Evolutionary conservation across 2,113 vertebrate genomes (phyloP), one percentile per base, ranked within the genome.

Genomic region (Phoxinus phoxinus): DNA sequence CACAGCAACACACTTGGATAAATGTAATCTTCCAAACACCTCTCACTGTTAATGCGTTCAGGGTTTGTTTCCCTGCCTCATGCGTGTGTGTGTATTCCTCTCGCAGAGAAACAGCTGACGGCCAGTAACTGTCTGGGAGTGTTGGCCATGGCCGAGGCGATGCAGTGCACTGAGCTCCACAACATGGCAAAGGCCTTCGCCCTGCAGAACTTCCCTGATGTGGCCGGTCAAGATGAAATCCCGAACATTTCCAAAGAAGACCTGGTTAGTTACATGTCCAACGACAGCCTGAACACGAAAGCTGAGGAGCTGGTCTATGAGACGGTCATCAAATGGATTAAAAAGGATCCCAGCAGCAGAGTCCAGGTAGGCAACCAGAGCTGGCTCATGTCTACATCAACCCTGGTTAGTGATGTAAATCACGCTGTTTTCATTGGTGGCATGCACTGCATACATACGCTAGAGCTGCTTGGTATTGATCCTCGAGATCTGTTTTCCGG

Each of bases 181-280:
- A 98, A 97, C 94, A 99, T 99, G 97, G 98, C 98, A 89, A 99
- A 99, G 94, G 97, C 98, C 7, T 99, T 97, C 0, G 98, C 98
- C 0, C 95, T 99, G 91, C 98, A 99, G 93, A 98, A 99, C 92
- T 99, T 99, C 91, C 97, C 97, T 0, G 98, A 99, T 91, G 98
- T 99, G 91, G 97, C 97, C 0, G 94, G 96, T 74, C 97, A 99
- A 91, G 97, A 98, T 23, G 98, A 99, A 92, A 99, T 99, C 84
- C 93, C 99, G 86, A 97, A 96, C 85, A 95, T 99, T 86, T 98
- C 97, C 86, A 98, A 97, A 92, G 97, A 98, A 0, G 98, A 99
- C 92, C 96, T 99, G 89, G 95, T 99, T 87, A 93, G 96, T 71
- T 99, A 99, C 87, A 93, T 99, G 93, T 99, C 98, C 91, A 99